Conservation (phyloP, 2,888 invertebrate genomes). For the Cetonia aurata region DNA sequence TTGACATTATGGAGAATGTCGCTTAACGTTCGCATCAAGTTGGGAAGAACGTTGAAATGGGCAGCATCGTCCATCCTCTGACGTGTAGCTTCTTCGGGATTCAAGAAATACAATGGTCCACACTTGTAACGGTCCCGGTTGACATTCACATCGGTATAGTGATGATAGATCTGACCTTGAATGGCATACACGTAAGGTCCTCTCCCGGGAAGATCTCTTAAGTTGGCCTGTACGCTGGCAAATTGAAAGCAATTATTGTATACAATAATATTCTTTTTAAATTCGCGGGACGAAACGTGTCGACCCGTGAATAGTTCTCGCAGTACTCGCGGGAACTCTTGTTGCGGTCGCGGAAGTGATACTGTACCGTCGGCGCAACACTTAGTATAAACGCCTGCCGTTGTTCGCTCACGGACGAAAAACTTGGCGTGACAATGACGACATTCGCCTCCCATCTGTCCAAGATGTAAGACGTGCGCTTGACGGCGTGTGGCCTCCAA, state of each 20-base stretch:
- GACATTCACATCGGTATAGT: neutral
- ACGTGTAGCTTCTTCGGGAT: neutral
- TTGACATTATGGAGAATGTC: neutral
- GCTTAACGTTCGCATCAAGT: neutral
- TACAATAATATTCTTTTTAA: too few species aligned
- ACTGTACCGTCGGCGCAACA: neutral
- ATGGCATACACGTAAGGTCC: too few species aligned
- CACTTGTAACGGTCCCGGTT: too few species aligned
- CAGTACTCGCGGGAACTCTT: too few species aligned
- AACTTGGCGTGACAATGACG: neutral
- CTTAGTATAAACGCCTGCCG: too few species aligned
- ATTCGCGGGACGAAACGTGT: too few species aligned
- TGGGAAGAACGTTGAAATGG: neutral
- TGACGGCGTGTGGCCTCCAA: too few species aligned
- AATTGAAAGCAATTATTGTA: too few species aligned
- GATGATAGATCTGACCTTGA: too few species aligned
- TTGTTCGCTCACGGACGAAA: neutral
- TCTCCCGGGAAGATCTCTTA: neutral
- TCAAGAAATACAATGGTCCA: too few species aligned
- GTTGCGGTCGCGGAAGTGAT: neutral
- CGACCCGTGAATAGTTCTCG: neutral
- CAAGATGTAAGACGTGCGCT: too few species aligned
- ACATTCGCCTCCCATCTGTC: neutral
- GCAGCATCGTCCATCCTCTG: neutral
- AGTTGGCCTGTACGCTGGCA: slow-evolving; percentile 6